Evolutionary conservation across 2,113 vertebrate species (phyloP).

Genomic region (Syrrhaptes paradoxus): DNA sequence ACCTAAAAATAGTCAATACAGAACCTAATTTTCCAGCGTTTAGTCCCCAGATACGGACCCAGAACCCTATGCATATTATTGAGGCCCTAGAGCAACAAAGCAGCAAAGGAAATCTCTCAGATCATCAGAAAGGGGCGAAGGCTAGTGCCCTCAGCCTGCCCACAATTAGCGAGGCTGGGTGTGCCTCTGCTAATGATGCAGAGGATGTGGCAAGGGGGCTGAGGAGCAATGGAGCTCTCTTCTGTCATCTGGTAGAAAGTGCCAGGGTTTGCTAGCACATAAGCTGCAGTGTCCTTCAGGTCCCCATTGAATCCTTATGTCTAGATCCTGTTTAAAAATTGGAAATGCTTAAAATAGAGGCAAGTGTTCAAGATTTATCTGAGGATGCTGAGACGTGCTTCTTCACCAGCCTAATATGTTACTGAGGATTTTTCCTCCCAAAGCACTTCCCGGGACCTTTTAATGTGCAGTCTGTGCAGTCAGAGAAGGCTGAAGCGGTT

Average conservation of each 20-base stretch:
- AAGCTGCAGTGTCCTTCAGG: background rate
- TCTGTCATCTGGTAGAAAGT: background rate
- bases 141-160: background rate
- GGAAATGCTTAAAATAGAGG: background rate
- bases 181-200: background rate
- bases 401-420: background rate
- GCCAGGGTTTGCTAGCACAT: background rate
- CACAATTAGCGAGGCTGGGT: background rate
- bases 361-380: background rate
- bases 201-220: background rate
- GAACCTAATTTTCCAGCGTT: background rate
- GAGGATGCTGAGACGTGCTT: background rate
- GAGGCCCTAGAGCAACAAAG: background rate
- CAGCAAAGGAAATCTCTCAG: background rate
- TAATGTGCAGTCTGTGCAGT: background rate
- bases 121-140: background rate
- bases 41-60: background rate
- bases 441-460: background rate
- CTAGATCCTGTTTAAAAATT: background rate
- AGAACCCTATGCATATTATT: background rate
- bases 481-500: background rate
- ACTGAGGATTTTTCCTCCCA: background rate
- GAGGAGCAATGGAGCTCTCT: background rate
- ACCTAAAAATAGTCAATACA: conserved; percentile 47
- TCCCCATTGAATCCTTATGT: background rate